Base-by-base conservation (phyloP, 2,888 invertebrate species). In the Ichneumon xanthorius region DNA sequence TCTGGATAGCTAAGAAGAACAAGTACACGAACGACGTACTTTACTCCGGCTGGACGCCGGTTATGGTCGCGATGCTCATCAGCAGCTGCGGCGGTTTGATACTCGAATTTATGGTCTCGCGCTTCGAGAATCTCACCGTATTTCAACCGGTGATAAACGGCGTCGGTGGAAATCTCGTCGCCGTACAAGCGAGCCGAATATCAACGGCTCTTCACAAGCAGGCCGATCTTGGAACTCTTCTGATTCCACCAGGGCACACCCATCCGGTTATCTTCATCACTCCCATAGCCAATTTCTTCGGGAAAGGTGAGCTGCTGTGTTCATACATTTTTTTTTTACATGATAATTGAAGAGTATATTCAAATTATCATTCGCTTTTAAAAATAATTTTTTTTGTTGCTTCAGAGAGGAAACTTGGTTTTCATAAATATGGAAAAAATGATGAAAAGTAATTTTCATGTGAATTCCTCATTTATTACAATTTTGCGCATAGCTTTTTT, bases 81-180 rank as follows among this genome's bases (percentile, higher is more conserved):
- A 97, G 97, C 95, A 97, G 96, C 88, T 95, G 96, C 90, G 97
- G 97, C 61, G 97, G 97, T 9, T 94, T 97, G 86, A 97, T 97
- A 88, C 93, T 97, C 88, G 97, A 97, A 92, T 95, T 95, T 88
- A 96, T 97, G 94, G 96, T 97, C 22, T 94, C 95, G 7, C 94
- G 95, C 80, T 97, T 96, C 92, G 95, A 95, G 89, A 96, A 96
- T 78, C 95, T 97, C 85, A 97, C 97, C 55, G 96, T 97, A 22
- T 97, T 97, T 92, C 97, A 97, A 94, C 97, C 97, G n/a, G 97
- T 97, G 19, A 97, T 97, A 88, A 97, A 97, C 92, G 97, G 97
- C 33, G 97, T 97, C 33, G 97, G 97, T 26, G 97, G 97, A 4
- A 97, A 97, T 93, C 94, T 97, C 89, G 97, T 97, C 0, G 97